Conservation (phyloP, 2,113 vertebrate species). For the Bagarius yarrelli region DNA sequence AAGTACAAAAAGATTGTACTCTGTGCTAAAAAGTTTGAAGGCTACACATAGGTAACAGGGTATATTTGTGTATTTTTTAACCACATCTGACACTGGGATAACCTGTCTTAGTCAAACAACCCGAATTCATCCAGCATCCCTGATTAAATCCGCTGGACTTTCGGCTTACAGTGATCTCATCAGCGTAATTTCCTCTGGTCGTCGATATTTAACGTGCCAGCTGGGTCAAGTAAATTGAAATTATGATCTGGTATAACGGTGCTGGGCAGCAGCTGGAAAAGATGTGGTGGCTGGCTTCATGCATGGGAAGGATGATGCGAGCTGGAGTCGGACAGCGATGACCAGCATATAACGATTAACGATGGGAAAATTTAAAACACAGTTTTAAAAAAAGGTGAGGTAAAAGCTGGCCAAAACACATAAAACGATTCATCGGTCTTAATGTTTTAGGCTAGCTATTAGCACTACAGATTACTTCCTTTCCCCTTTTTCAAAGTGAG, state of each 20-base stretch:
- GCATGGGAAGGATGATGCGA: not conserved
- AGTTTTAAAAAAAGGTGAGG: not conserved
- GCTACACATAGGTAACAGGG: too few species aligned
- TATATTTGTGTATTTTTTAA: not conserved
- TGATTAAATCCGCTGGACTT: not conserved
- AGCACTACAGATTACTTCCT: not conserved
- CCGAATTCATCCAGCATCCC: conserved; percentile 9
- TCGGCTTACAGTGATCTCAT: conserved; percentile 19
- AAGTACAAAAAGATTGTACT: too few species aligned
- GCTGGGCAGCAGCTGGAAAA: not conserved
- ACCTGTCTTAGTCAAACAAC: not conserved
- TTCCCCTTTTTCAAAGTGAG: conserved; percentile 20
- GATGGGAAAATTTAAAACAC: not conserved
- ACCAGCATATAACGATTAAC: conserved; percentile 1
- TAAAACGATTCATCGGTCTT: not conserved
- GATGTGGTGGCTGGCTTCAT: not conserved
- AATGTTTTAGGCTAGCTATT: not conserved
- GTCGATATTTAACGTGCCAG: not conserved
- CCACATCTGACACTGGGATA: not conserved
- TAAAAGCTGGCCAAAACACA: conserved; percentile 10
- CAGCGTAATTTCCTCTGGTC: not conserved
- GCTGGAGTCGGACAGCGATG: not conserved
- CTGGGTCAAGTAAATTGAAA: conserved; percentile 24
- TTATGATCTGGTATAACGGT: conserved; percentile 14
- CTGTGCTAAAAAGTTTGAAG: not conserved